Conservation (phyloP, 1,140 invertebrate genomes). For the Dendrolimus punctatus region DNA sequence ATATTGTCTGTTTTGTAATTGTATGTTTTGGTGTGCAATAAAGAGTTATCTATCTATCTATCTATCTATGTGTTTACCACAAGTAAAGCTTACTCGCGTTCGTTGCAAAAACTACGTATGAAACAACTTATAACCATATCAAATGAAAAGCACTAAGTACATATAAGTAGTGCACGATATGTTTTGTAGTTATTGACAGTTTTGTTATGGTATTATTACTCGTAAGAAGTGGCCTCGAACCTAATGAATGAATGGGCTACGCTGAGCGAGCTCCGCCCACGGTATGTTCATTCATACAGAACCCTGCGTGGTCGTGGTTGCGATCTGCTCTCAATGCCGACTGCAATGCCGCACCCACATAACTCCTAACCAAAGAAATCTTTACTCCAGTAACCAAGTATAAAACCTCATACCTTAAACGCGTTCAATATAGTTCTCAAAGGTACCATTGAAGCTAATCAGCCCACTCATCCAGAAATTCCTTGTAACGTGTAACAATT, state of each 20-base stretch:
- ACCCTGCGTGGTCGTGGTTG: constrained; percentile 54
- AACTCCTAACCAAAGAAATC: background rate
- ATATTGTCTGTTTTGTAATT: no score
- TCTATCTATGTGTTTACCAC: no score
- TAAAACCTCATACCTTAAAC: no score
- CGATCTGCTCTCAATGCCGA: constrained; percentile 41
- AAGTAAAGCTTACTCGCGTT: no score
- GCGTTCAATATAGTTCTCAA: no score
- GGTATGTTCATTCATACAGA: constrained; percentile 57
- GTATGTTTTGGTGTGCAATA: no score
- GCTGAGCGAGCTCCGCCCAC: constrained; percentile 48
- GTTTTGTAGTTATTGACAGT: constrained; percentile 29
- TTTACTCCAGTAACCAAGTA: background rate
- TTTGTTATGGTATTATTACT: constrained; percentile 64
- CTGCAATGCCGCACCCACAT: constrained; percentile 16
- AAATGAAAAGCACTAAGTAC: background rate
- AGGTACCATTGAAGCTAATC: no score
- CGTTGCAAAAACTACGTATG: no score
- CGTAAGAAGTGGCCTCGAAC: constrained; percentile 59
- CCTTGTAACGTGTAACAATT: no score
- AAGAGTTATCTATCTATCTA: no score
- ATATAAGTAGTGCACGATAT: background rate
- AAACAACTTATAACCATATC: background rate
- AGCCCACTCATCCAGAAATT: no score
- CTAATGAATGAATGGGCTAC: constrained; percentile 65